Conservation (phyloP, 1,140 invertebrate genomes). For the Polypedilum pembai region DNA sequence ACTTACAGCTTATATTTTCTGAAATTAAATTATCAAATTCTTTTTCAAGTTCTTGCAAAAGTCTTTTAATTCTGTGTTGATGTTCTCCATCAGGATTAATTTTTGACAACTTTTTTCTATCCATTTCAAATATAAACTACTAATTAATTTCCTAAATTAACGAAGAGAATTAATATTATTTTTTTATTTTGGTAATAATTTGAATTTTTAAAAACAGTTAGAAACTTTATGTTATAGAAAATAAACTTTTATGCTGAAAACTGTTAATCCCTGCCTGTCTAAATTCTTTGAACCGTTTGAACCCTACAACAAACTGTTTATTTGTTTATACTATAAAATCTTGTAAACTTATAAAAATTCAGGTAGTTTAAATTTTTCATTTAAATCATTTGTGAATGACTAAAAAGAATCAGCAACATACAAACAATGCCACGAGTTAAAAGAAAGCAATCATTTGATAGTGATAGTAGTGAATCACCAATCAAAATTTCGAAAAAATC, state of each 20-base stretch:
- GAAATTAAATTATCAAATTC: not conserved
- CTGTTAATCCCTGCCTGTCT: not conserved
- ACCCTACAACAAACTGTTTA: no score
- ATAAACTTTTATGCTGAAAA: not conserved
- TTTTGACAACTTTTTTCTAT: constrained; percentile 2
- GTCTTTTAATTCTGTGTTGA: not conserved
- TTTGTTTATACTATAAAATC: no score
- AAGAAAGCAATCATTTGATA: no score
- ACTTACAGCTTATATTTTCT: constrained; percentile 21
- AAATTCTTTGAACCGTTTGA: not conserved
- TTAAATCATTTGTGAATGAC: no score
- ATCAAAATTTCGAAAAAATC: no score
- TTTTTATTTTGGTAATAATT: not conserved
- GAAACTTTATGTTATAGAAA: not conserved
- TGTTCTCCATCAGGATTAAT: not conserved
- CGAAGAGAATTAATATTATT: not conserved
- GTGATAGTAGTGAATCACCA: no score
- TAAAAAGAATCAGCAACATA: no score
- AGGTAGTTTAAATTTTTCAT: no score
- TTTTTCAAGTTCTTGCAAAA: not conserved
- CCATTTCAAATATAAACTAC: not conserved
- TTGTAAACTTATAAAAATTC: no score
- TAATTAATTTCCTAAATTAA: not conserved
- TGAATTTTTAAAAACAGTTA: not conserved
- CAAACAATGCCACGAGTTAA: no score